Base-by-base conservation (phyloP, 1,140 invertebrate genomes). In the Gonatopus flavifemur region DNA sequence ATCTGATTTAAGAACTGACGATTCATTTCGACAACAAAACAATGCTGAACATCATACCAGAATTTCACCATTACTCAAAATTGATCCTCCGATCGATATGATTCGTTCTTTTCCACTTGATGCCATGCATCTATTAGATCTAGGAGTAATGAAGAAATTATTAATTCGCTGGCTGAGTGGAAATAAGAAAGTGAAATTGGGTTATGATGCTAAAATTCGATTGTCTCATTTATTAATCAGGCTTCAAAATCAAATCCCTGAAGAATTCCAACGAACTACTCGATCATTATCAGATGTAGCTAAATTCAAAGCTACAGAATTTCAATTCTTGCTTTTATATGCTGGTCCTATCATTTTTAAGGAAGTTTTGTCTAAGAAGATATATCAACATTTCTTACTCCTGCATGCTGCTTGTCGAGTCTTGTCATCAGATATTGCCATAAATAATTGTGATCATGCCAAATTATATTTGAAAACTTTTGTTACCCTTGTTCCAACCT, bases 11-110 rank as follows among this genome's bases (percentile, higher is more conserved):
- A 49, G 55, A 48, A 58, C 49, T 16, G 41, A 58, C 20, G n/a
- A 35, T 28, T 44, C 49, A 25, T 62, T 62, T 46, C 18, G 52
- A 2, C 39, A 46, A 16, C 31, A 49, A 16, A 5, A 22, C 3
- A 42, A 62, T 21, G 10, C 12, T 10, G 20, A 43, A 6, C 56
- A 62, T 35, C 59, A 62, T 25, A 42, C 21, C 18, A 48, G 36
- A 18, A 22, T 13, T 15, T 55, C 56, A 22, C 52, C 53, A 9
- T 38, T 62, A 24, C 16, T 56, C 2, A 10, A 20, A 4, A 53
- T 62, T 32, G n/a, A n/a, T n/a, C 49, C 55, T 21, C 8, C 19
- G 16, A 40, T 58, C 7, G 31, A 62, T 24, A 54, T 59, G 50
- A 42, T 56, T n/a, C 21, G 8, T 9, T 13, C 9, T 12, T 56